A percentile compares a stretch with the other conserved stretches of the same genome.
Conservation (phyloP, 30 jellyfish, hydroid and myxozoan genomes). For the Turritopsis rubra region DNA sequence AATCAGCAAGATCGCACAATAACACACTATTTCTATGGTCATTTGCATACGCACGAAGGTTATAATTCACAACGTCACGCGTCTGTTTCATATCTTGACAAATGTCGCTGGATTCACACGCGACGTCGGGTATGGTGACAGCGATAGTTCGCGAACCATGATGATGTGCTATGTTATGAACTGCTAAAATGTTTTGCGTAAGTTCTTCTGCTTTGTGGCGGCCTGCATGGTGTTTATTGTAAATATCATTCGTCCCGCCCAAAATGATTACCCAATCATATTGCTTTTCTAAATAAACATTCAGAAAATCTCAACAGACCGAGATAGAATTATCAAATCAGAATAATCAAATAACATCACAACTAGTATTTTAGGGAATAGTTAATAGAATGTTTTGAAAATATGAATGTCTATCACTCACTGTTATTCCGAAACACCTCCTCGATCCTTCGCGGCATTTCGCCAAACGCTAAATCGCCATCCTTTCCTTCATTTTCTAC, state of each 20-base stretch:
- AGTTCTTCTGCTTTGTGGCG: constrained; percentile 53
- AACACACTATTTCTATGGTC: constrained; percentile 57
- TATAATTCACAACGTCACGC: constrained; percentile 68
- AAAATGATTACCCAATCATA: constrained; percentile 81
- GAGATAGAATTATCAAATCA: no score
- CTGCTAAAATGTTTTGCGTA: constrained; percentile 49
- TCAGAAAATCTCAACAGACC: no score
- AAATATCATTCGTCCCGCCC: constrained; percentile 94
- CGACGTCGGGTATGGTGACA: constrained; percentile 84
- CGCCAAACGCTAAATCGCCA: constrained; percentile 90
- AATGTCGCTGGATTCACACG: constrained; percentile 70
- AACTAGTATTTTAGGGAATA: background rate
- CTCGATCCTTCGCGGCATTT: constrained; percentile 84
- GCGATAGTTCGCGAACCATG: constrained; percentile 80
- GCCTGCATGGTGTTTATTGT: constrained; percentile 61
- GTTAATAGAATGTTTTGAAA: no score
- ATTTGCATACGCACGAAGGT: constrained; percentile 53
- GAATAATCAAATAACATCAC: background rate
- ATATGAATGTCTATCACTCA: no score
- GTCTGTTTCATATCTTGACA: constrained; percentile 84
- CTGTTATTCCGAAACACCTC: constrained; percentile 17
- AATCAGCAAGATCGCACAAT: constrained; percentile 77
- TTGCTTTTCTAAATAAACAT: constrained; percentile 49
- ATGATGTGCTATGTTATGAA: constrained; percentile 78
- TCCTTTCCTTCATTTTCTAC: constrained; percentile 88